These are phyloP conservation scores for Bombylius discolor DNA, from an alignment of 2,888 invertebrate genomes.

Conservation along the genomic window DNA sequence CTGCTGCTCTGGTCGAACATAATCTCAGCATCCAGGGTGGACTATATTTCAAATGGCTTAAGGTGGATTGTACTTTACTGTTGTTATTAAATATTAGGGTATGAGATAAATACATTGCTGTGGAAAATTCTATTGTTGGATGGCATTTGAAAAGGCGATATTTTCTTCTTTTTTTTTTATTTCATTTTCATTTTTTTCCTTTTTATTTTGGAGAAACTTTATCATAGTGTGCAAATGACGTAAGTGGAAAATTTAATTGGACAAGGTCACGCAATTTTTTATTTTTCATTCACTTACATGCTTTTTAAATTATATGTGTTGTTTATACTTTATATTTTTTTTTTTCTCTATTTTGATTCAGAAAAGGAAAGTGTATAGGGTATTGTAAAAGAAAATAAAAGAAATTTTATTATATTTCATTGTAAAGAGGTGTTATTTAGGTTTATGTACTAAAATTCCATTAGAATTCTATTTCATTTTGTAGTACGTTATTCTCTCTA, in stretches of 20 bases:
- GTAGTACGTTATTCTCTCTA: too few species aligned
- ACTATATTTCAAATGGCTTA: conserved; percentile 2
- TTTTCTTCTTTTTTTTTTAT: neutral
- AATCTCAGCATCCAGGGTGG: conserved; percentile 8
- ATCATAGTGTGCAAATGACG: conserved; percentile 2
- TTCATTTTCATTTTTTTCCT: neutral
- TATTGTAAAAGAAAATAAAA: too few species aligned
- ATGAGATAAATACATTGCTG: neutral
- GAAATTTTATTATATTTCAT: too few species aligned
- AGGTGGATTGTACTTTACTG: neutral
- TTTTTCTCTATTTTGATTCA: too few species aligned
- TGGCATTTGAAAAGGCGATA: neutral
- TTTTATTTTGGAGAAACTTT: neutral
- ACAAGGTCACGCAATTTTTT: conserved; percentile 9
- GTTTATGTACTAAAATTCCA: too few species aligned
- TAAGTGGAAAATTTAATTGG: conserved; percentile 10
- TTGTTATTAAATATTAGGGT: neutral
- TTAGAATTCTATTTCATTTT: too few species aligned
- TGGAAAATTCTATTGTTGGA: neutral
- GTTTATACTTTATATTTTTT: too few species aligned
- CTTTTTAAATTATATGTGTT: too few species aligned
- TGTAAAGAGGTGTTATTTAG: too few species aligned
- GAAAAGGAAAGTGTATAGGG: too few species aligned
- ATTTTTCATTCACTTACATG: neutral
- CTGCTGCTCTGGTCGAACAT: neutral